Evolutionary conservation across 2,113 vertebrate species (phyloP), one percentile per base, ranked within the genome.

Genomic region (Otus sunia): DNA sequence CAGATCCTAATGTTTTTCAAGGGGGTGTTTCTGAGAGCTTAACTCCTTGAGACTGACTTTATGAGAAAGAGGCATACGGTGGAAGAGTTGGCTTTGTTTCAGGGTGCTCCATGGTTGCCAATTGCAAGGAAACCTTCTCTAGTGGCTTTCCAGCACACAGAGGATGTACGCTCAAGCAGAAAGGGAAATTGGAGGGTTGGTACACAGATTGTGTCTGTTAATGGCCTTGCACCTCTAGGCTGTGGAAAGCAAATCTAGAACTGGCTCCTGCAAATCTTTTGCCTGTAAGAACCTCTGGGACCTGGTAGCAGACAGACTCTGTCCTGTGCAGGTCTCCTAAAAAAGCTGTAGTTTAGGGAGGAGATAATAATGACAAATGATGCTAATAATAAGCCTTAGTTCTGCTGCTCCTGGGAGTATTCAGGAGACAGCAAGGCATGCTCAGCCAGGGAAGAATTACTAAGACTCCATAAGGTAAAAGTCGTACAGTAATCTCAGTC

Each of bases 1-100:
- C 84, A 90, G 45, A 91, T 92, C 39, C n/a, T 88, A 67, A 76
- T 79, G 94, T 63, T 94, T 94, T 95, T 92, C 55, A 82, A 75
- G 45, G 66, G 39, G 34, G 2, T 29, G 25, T 64, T 93, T 96
- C 30, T 94, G 85, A 76, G 34, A 82, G 27, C 37, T 91, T 34
- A 82, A 4, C 36, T 92, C 25, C 47, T 81, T 22, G 18, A 84
- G 91, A 32, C 27, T 85, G 91, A n/a, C 36, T 71, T 84, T 49
- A 58, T 45, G 21, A 91, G 73, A 45, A 39, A 69, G 56, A 78
- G 6, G 30, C 13, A 18, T 18, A 17, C 76, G 12, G 27, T 79
- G 29, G 45, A 75, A 72, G 36, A 30, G 27, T 47, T 69, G 43
- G 36, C 25, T 76, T 82, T 56, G 45, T 66, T 85, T 71, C 4